These are phyloP conservation scores for Bradysia coprophila DNA, from an alignment of 1,140 invertebrate species.

Conservation along the genomic window DNA sequence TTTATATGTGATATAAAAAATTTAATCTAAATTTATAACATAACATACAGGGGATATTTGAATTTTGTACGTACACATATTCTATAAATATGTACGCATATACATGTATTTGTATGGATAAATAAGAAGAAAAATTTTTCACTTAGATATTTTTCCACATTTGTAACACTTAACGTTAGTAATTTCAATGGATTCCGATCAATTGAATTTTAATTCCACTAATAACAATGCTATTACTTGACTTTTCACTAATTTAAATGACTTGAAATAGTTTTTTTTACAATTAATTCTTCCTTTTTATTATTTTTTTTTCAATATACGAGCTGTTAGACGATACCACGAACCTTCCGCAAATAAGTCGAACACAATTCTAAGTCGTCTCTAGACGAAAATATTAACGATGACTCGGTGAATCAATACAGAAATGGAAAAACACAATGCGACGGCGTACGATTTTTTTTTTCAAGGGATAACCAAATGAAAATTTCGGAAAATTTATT, in stretches of 20 bases:
- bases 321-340: neutral
- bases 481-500: no score
- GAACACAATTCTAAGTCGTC: conserved; percentile 3
- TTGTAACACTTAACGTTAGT: no score
- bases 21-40: neutral
- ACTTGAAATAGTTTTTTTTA: neutral
- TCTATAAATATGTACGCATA: neutral
- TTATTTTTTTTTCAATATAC: neutral
- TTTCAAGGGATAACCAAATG: neutral
- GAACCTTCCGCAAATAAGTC: conserved; percentile 3
- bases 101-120: neutral
- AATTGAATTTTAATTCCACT: no score
- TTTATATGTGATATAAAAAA: neutral
- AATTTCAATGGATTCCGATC: no score
- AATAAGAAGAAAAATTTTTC: neutral
- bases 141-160: neutral
- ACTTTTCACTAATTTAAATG: no score
- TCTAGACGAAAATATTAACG: neutral
- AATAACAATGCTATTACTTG: no score
- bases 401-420: conserved; percentile 1
- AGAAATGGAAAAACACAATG: neutral
- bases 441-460: neutral
- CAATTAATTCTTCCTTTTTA: neutral
- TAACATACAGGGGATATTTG: neutral
- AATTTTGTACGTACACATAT: neutral